A percentile compares a stretch with the other conserved stretches of the same genome.
Conservation (phyloP, 2,888 invertebrate genomes). For the Clivina fossor region DNA sequence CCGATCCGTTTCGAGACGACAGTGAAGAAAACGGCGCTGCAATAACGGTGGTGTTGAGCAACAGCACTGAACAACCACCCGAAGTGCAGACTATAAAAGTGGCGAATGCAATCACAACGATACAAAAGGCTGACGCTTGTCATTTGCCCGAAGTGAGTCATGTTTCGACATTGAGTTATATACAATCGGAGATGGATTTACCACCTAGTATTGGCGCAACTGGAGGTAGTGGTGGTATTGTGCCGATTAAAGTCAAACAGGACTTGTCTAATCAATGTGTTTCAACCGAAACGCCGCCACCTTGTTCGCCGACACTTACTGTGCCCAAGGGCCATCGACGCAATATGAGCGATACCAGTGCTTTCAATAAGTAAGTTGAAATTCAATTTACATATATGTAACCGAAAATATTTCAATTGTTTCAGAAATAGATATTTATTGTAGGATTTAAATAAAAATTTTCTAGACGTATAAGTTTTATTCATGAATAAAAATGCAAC, state of each 20-base stretch:
- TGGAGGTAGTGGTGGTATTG: no score
- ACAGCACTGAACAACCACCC: slow-evolving; percentile 43
- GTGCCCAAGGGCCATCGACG: slow-evolving; percentile 66
- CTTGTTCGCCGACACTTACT: slow-evolving; percentile 49
- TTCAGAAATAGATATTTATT: background rate
- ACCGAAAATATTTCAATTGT: background rate
- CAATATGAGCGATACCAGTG: slow-evolving; percentile 82
- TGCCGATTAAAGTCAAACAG: background rate
- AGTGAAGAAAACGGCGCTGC: slow-evolving; percentile 39
- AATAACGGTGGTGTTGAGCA: slow-evolving; percentile 34
- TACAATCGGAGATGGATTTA: slow-evolving; percentile 39
- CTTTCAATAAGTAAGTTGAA: slow-evolving; percentile 71
- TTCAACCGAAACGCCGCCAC: slow-evolving; percentile 48
- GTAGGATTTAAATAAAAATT: no score
- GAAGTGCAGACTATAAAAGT: background rate
- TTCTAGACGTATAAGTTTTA: no score
- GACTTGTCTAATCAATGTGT: slow-evolving; percentile 49
- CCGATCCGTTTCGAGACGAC: slow-evolving; percentile 70
- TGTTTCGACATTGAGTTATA: slow-evolving; percentile 19
- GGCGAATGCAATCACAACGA: slow-evolving; percentile 26
- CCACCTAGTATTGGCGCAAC: no score
- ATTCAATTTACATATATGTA: slow-evolving; percentile 5
- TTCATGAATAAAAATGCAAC: no score
- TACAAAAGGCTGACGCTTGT: slow-evolving; percentile 13
- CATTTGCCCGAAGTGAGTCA: slow-evolving; percentile 11